These are phyloP conservation scores for Mastomys coucha DNA, from an alignment of 2,113 vertebrate genomes.

Conservation along the genomic window DNA sequence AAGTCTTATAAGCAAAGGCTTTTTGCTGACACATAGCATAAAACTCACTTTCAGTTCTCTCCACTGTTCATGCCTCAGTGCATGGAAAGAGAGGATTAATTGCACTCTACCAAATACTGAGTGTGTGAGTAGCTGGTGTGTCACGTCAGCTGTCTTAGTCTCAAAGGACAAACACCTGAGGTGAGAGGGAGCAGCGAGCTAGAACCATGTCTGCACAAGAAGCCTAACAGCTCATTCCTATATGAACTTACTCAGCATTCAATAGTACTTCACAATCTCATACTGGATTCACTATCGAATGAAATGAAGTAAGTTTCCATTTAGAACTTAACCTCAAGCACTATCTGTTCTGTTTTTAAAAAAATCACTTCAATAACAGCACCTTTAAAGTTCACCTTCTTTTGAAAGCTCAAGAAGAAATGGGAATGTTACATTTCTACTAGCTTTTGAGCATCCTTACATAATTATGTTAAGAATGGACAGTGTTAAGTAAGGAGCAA, in stretches of 20 bases:
- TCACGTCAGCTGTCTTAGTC: constrained; percentile 9
- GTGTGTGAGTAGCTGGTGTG: neutral
- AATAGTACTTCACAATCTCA: neutral
- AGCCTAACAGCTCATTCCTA: constrained; percentile 16
- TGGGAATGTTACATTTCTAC: neutral
- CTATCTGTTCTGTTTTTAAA: neutral
- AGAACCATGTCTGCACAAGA: neutral
- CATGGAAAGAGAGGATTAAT: neutral
- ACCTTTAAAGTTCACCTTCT: constrained; percentile 50
- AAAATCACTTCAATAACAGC: constrained; percentile 37
- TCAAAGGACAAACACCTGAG: constrained; percentile 20
- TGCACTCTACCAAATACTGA: neutral
- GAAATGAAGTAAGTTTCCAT: constrained; percentile 34
- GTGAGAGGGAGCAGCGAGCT: neutral
- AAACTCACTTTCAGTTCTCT: constrained; percentile 30
- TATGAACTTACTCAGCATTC: neutral
- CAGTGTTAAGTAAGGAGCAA: constrained; percentile 50
- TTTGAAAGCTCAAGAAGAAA: constrained; percentile 55
- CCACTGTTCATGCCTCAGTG: neutral
- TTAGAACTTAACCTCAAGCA: constrained; percentile 26
- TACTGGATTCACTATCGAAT: neutral
- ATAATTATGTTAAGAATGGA: neutral
- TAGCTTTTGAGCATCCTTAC: neutral
- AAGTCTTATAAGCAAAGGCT: constrained; percentile 34
- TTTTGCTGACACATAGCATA: constrained; percentile 6